Base-by-base conservation (phyloP, 2,113 vertebrate genomes). In the Ranitomeya imitator region DNA sequence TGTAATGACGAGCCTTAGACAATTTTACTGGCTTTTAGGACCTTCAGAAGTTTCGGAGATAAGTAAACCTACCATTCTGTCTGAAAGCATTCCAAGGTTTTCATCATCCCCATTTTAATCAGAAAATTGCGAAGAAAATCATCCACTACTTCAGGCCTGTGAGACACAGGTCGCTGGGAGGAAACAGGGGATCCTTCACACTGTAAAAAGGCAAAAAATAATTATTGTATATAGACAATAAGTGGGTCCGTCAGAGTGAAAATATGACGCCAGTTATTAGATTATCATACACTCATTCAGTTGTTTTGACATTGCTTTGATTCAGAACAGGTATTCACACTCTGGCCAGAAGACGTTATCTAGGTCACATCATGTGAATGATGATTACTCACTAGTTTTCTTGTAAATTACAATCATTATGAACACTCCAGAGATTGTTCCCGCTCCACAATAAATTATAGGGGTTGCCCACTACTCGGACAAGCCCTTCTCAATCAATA, bases 81-180 rank as follows among this genome's bases (percentile, higher is more conserved):
- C 52, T 99, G 96, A 90, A 99, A 99, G 92, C 96, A 97, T 76
- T 97, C 90, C 6, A 99, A 92, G 2, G 98, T 99, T 91, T 94
- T 95, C 37, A 86, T 93, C 98, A 99, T 98, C 59, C 93, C 95
- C 94, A 94, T 86, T 90, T 95, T 96, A 82, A 94, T 92, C n/a
- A 99, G 94, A 88, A 97, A 99, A 92, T 95, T 98, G 90, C 96
- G 95, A 52, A 99, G 88, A 91, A 96, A 99, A 88, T 96, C 96
- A 73, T 97, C 96, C 86, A 97, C 92, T 0, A 94, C 71, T 93
- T 96, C 94, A 21, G 93, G 93, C 54, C 90, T 79, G 82, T 91
- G 90, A 16, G 74, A 73, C 12, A 93, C 2, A 0, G 83, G 60
- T 67, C 83, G 91, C 61, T 91, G 90, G 23, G 89, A 54, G 87